A percentile compares a stretch with the other conserved stretches of the same genome.
Conservation (phyloP, 2,888 invertebrate genomes). For the Taphrorychus bicolor region DNA sequence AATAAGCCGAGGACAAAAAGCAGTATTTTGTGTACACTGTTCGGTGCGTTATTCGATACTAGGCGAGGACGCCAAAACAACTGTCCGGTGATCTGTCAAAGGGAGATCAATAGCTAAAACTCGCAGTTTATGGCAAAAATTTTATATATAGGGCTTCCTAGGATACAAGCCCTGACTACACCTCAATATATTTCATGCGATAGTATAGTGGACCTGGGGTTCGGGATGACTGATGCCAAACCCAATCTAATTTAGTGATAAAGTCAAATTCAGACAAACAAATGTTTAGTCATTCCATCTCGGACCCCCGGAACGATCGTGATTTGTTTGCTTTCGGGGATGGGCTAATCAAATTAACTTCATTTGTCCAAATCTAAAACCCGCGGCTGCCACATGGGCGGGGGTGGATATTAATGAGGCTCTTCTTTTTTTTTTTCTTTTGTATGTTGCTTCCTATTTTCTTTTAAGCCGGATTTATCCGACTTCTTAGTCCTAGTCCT, state of each 20-base stretch:
- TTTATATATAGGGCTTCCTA: no score
- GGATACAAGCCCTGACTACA: background rate
- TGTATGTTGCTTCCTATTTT: no score
- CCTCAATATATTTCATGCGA: slow-evolving; percentile 8
- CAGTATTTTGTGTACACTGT: no score
- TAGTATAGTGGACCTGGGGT: slow-evolving; percentile 18
- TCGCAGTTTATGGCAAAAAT: no score
- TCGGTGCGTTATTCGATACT: no score
- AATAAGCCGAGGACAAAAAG: background rate
- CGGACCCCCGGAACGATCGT: slow-evolving; percentile 33
- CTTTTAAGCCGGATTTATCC: no score
- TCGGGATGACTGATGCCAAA: slow-evolving; percentile 26
- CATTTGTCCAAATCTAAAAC: slow-evolving; percentile 20
- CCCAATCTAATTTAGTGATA: slow-evolving; percentile 33
- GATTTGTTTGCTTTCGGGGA: slow-evolving; percentile 33
- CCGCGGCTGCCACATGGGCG: slow-evolving; percentile 12
- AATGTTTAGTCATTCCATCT: slow-evolving; percentile 32
- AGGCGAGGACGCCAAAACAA: no score
- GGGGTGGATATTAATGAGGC: no score
- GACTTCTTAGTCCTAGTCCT: no score
- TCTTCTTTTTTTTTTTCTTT: no score
- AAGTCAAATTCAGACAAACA: slow-evolving; percentile 30
- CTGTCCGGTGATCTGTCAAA: no score
- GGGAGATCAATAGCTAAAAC: no score
- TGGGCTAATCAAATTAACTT: slow-evolving; percentile 33